These are phyloP conservation scores for Drosophila azteca DNA, from an alignment of 1,140 invertebrate species.

Conservation along the genomic window DNA sequence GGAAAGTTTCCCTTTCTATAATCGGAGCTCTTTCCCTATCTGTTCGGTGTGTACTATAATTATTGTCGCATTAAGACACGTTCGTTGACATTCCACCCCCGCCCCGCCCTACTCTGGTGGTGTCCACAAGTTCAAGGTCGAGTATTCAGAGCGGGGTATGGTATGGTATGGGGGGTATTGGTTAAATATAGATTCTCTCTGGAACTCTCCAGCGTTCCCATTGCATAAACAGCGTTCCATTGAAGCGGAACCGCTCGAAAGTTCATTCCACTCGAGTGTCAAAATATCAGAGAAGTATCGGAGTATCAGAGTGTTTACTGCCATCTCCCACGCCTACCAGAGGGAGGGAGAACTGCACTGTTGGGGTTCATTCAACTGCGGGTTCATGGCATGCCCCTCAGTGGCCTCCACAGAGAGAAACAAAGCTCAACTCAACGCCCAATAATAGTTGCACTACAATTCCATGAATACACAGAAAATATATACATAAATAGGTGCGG, in stretches of 20 bases:
- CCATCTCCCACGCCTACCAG: too few relatives aligned
- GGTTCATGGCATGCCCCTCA: slow-evolving; percentile 16
- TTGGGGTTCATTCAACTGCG: slow-evolving; percentile 71
- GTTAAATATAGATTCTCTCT: too few relatives aligned
- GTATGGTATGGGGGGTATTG: too few relatives aligned
- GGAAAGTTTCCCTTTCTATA: slow-evolving; percentile 32
- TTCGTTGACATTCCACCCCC: too few relatives aligned
- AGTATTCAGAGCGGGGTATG: neutral
- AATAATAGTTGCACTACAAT: slow-evolving; percentile 56
- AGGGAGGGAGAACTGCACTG: slow-evolving; percentile 12
- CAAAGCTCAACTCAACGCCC: neutral
- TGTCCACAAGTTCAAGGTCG: slow-evolving; percentile 53
- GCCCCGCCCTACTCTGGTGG: too few relatives aligned
- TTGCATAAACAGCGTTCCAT: too few relatives aligned
- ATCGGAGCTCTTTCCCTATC: neutral
- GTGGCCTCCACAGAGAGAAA: slow-evolving; percentile 2
- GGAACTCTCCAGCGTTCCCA: too few relatives aligned
- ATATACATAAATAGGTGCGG: neutral
- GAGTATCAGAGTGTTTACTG: neutral
- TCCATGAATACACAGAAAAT: slow-evolving; percentile 21
- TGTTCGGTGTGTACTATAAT: too few relatives aligned
- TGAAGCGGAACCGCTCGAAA: neutral
- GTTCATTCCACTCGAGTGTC: slow-evolving; percentile 15
- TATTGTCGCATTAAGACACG: too few relatives aligned
- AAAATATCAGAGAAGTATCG: slow-evolving; percentile 45